phyloP scores from a whole-genome alignment of 2,888 invertebrate genomes.

The Hanleya hanleyi region DNA sequence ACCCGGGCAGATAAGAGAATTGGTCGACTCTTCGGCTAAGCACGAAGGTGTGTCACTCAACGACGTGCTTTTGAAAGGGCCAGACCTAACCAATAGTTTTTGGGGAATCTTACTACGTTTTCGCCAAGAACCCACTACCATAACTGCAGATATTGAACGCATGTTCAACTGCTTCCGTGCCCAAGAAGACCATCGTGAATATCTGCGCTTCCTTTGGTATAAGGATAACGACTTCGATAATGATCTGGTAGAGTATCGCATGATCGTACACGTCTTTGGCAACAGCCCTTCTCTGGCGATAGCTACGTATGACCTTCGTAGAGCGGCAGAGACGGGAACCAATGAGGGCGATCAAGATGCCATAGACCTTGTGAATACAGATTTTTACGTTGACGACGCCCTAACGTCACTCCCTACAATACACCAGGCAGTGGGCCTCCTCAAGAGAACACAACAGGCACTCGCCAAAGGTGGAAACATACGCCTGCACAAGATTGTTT shows the following conservation, averaged over 20 bases:
- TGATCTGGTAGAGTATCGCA: conserved; percentile 11
- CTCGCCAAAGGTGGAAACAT: conserved; percentile 13
- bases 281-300: conserved; percentile 20
- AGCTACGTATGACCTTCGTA: conserved; percentile 17
- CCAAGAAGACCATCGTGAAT: conserved; percentile 23
- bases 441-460: conserved; percentile 18
- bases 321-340: conserved; percentile 7
- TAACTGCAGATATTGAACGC: conserved; percentile 23
- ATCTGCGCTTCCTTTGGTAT: conserved; percentile 24
- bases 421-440: background rate
- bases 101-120: conserved; percentile 27
- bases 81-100: conserved; percentile 26
- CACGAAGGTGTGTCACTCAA: conserved; percentile 22
- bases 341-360: background rate
- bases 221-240: conserved; percentile 17
- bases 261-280: conserved; percentile 29
- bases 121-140: conserved; percentile 12
- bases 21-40: conserved; percentile 23
- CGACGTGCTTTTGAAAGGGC: conserved; percentile 18
- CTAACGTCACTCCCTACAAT: conserved; percentile 11
- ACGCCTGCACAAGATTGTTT: conserved; percentile 20
- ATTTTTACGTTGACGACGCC: conserved; percentile 30
- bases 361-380: conserved; percentile 9
- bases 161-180: conserved; percentile 28
- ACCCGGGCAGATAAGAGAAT: conserved; percentile 19